A percentile compares a stretch with the other conserved stretches of the same genome.
These are phyloP conservation scores for Silurus meridionalis DNA, from an alignment of 2,113 vertebrate genomes.

Conservation along the genomic window DNA sequence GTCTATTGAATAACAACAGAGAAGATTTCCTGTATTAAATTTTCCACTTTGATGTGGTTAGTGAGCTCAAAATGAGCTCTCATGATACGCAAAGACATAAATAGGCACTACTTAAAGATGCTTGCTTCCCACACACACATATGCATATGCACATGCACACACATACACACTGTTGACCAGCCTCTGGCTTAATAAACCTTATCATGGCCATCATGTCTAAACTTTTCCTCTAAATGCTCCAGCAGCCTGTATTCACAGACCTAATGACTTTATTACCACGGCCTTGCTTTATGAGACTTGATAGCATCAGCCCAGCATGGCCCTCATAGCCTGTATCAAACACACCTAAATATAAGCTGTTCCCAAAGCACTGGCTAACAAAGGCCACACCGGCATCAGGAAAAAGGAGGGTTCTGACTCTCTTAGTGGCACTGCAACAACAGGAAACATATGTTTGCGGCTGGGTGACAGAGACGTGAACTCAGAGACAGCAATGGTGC, in stretches of 20 bases:
- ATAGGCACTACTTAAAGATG: neutral
- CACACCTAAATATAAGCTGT: conserved; percentile 44
- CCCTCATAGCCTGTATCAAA: conserved; percentile 32
- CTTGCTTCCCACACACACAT: neutral
- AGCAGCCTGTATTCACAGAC: neutral
- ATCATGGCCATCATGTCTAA: neutral
- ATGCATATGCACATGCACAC: neutral
- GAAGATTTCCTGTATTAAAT: conserved; percentile 31
- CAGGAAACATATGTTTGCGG: conserved; percentile 50
- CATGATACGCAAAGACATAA: conserved; percentile 7
- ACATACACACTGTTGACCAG: neutral
- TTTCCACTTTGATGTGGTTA: conserved; percentile 27
- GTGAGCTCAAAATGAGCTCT: conserved; percentile 8
- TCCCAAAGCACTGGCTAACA: conserved; percentile 25
- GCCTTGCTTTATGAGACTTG: conserved; percentile 19
- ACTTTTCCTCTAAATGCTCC: neutral
- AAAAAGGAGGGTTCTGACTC: conserved; percentile 32
- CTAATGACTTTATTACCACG: neutral
- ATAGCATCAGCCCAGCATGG: conserved; percentile 22
- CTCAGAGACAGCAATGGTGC: conserved; percentile 17
- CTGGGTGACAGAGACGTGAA: conserved; percentile 32
- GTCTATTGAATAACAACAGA: conserved; percentile 31
- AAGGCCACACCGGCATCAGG: conserved; percentile 31
- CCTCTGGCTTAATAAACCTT: neutral
- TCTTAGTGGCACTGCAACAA: conserved; percentile 39